Evolutionary conservation across 2,888 invertebrate genomes (phyloP).

Genomic region (Ametastegia equiseti): DNA sequence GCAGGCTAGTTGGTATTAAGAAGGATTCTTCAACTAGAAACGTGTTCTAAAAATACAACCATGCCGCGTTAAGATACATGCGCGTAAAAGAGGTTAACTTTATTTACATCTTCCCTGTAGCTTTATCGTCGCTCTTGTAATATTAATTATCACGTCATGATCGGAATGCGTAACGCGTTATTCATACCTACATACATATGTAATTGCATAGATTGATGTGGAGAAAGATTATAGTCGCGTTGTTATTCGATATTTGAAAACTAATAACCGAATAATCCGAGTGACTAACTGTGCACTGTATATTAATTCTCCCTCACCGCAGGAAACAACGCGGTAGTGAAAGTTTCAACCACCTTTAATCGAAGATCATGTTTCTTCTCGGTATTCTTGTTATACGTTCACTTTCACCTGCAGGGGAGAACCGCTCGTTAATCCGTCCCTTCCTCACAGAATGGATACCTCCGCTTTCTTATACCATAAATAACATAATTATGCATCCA

Average conservation of each 20-base stretch:
- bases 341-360: slow-evolving; percentile 38
- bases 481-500: neutral
- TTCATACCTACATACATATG: neutral
- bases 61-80: slow-evolving; percentile 2
- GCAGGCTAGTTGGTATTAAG: no score
- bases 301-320: neutral
- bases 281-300: neutral
- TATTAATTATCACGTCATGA: neutral
- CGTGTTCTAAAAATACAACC: neutral
- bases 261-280: neutral
- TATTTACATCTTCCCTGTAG: slow-evolving; percentile 16
- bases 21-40: neutral
- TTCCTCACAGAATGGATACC: neutral
- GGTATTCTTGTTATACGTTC: slow-evolving; percentile 24
- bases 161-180: neutral
- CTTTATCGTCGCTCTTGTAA: neutral
- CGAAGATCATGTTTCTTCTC: slow-evolving; percentile 36
- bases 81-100: slow-evolving; percentile 37
- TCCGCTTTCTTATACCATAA: neutral
- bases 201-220: neutral
- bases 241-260: neutral
- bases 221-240: neutral
- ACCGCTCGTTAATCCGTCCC: neutral
- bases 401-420: slow-evolving; percentile 12
- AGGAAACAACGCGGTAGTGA: slow-evolving; percentile 9